These are phyloP conservation scores for Brachionichthys hirsutus DNA, from an alignment of 2,113 vertebrate genomes.

Conservation along the genomic window DNA sequence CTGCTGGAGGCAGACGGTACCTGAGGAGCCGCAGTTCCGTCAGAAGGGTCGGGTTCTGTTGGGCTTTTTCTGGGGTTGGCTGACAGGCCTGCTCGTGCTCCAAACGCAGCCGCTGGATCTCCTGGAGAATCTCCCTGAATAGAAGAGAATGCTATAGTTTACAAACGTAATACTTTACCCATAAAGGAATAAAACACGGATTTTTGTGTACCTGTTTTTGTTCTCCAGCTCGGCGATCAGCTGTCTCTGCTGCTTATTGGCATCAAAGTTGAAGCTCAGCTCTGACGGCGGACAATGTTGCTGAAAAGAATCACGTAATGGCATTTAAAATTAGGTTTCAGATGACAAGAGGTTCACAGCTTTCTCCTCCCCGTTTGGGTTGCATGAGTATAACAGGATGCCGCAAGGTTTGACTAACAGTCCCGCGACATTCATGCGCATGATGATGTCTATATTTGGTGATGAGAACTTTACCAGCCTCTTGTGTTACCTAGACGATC, in stretches of 20 bases:
- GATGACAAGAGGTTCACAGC: too few species aligned
- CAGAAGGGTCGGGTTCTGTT: constrained; percentile 91
- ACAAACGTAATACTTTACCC: too few species aligned
- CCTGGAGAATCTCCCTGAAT: constrained; percentile 90
- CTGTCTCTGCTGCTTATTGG: constrained; percentile 94
- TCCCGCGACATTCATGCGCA: too few species aligned
- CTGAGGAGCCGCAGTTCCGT: constrained; percentile 90
- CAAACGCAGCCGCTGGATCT: constrained; percentile 91
- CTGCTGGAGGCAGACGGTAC: constrained; percentile 57
- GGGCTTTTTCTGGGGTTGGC: constrained; percentile 92
- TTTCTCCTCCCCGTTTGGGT: too few species aligned
- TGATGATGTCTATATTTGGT: too few species aligned
- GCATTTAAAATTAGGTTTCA: constrained; percentile 23
- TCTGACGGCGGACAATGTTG: constrained; percentile 87
- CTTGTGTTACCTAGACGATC: too few species aligned
- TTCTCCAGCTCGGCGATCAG: constrained; percentile 96
- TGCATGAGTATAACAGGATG: too few species aligned
- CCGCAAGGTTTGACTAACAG: too few species aligned
- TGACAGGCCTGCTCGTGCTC: constrained; percentile 95
- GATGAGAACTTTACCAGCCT: too few species aligned
- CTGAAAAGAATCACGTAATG: constrained; percentile 63
- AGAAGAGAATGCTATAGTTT: too few species aligned
- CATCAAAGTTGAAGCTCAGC: constrained; percentile 89
- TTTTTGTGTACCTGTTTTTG: constrained; percentile 86
- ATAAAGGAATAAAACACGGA: background rate